Conservation (phyloP, 2,888 invertebrate genomes). For the Hirtodrosophila alboralis region DNA sequence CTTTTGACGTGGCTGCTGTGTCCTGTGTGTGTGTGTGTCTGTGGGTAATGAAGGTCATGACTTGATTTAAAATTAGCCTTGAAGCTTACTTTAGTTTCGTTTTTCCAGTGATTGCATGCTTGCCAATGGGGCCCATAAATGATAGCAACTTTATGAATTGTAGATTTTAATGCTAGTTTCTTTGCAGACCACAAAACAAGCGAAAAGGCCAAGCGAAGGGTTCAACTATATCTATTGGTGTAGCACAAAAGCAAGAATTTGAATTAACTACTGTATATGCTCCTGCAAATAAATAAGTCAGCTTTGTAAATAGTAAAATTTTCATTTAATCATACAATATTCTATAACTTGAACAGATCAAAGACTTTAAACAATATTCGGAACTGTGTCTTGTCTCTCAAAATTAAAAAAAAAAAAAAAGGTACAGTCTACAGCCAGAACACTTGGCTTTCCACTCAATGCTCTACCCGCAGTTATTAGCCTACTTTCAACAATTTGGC, state of each 20-base stretch:
- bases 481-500: constrained; percentile 59
- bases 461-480: constrained; percentile 58
- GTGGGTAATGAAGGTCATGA: constrained; percentile 56
- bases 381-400: too few species aligned
- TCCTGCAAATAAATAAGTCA: too few species aligned
- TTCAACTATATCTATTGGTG: too few species aligned
- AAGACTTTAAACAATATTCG: too few species aligned
- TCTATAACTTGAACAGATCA: too few species aligned
- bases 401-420: too few species aligned
- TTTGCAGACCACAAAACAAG: constrained; percentile 20
- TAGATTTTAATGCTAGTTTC: constrained; percentile 13
- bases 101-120: constrained; percentile 22
- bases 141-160: constrained; percentile 6
- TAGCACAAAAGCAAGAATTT: too few species aligned
- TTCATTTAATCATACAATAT: too few species aligned
- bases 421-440: constrained; percentile 13
- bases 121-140: constrained; percentile 8
- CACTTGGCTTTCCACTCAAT: constrained; percentile 5
- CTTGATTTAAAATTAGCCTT: constrained; percentile 63
- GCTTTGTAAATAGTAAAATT: too few species aligned
- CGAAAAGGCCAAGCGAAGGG: not conserved
- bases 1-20: constrained; percentile 31
- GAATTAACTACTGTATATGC: too few species aligned
- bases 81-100: constrained; percentile 20
- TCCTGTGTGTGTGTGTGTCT: too few species aligned